Percentiles rank a stretch among this genome's conserved stretches.
Evolutionary conservation across 2,113 vertebrate species (phyloP).

Genomic region (Callionymus lyra): DNA sequence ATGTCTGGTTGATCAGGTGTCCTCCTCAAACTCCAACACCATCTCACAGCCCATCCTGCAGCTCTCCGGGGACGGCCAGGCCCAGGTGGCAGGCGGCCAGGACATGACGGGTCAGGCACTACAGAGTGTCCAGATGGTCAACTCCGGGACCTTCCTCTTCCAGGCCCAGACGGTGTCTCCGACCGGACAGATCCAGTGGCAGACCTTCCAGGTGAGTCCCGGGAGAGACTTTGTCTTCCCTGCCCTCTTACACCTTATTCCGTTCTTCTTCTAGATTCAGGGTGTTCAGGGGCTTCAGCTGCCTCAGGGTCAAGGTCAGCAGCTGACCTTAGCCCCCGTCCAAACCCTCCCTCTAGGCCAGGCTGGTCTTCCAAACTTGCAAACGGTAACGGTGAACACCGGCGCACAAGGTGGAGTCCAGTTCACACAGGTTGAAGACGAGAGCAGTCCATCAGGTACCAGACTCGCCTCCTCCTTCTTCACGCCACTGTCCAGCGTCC

Average conservation of each 20-base stretch:
- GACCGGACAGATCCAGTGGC: slow-evolving; percentile 98
- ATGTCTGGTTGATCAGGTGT: slow-evolving; percentile 71
- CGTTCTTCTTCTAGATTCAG: slow-evolving; percentile 69
- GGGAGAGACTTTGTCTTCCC: no score
- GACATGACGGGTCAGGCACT: slow-evolving; percentile 81
- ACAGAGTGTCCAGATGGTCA: slow-evolving; percentile 93
- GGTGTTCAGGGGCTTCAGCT: slow-evolving; percentile 96
- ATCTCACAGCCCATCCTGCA: slow-evolving; percentile 84
- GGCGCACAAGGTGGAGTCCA: slow-evolving; percentile 81
- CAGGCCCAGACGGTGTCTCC: slow-evolving; percentile 96
- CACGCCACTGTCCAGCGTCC: neutral
- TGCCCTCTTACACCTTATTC: neutral
- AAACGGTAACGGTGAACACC: slow-evolving; percentile 97
- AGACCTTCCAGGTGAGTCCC: slow-evolving; percentile 83
- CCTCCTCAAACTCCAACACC: slow-evolving; percentile 57
- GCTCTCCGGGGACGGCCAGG: slow-evolving; percentile 83
- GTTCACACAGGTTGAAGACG: slow-evolving; percentile 63
- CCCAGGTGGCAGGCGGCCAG: slow-evolving; percentile 84
- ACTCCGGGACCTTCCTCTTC: slow-evolving; percentile 95
- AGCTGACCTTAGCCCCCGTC: slow-evolving; percentile 93
- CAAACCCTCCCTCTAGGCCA: slow-evolving; percentile 92
- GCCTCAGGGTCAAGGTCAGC: slow-evolving; percentile 74
- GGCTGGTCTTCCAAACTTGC: slow-evolving; percentile 92
- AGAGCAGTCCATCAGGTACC: slow-evolving; percentile 81
- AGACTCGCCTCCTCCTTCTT: no score